These are phyloP conservation scores for Geotrypetes seraphini DNA, from an alignment of 2,797 vertebrate genomes.

Conservation along the genomic window DNA sequence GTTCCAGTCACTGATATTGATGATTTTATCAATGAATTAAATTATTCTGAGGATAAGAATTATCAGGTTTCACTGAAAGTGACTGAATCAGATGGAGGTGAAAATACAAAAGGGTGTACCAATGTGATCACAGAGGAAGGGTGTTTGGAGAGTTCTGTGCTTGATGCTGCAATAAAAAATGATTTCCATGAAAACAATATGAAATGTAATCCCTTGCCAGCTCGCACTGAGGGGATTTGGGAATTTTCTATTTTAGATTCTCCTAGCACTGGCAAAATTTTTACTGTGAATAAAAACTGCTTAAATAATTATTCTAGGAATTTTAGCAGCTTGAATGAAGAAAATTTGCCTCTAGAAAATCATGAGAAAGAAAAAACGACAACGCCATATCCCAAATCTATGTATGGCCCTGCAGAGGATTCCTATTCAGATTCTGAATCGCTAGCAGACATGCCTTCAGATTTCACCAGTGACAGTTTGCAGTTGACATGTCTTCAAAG, in stretches of 20 bases:
- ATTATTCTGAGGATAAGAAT: slow-evolving; percentile 10
- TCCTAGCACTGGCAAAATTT: slow-evolving; percentile 45
- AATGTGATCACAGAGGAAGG: slow-evolving; percentile 3
- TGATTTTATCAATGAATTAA: slow-evolving; percentile 48
- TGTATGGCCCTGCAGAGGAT: slow-evolving; percentile 66
- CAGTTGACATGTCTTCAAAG: neutral
- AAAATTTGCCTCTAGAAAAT: slow-evolving; percentile 25
- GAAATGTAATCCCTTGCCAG: neutral
- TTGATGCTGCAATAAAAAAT: neutral
- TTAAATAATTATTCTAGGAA: slow-evolving; percentile 71
- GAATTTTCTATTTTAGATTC: slow-evolving; percentile 52
- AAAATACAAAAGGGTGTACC: slow-evolving; percentile 13
- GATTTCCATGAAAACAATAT: neutral
- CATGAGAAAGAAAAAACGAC: slow-evolving; percentile 14
- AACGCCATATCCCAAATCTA: slow-evolving; percentile 27
- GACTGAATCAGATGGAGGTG: slow-evolving; percentile 6
- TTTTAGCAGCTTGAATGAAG: slow-evolving; percentile 52
- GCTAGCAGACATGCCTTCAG: slow-evolving; percentile 30
- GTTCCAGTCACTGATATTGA: slow-evolving; percentile 52
- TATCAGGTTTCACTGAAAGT: neutral
- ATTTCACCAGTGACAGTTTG: slow-evolving; percentile 8
- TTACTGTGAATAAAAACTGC: slow-evolving; percentile 60
- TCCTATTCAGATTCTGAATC: slow-evolving; percentile 70
- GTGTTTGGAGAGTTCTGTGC: slow-evolving; percentile 10
- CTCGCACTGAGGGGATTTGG: slow-evolving; percentile 17